Evolutionary conservation across 2,888 invertebrate genomes (phyloP).

Genomic region (Pristionchus japonicus): DNA sequence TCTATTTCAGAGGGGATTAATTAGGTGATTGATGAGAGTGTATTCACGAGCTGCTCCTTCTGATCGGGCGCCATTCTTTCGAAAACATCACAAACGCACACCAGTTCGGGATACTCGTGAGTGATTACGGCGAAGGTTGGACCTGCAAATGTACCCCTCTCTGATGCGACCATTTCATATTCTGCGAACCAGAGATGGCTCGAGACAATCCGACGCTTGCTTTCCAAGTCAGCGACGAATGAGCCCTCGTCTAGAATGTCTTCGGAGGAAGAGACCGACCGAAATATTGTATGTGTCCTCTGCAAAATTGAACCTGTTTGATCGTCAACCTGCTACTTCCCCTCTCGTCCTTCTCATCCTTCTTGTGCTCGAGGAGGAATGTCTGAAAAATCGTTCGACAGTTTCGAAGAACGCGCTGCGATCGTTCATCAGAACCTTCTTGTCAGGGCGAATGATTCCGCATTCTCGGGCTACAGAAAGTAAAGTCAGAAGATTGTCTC

Average conservation of each 20-base stretch:
- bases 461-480: conserved; percentile 91
- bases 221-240: conserved; percentile 49
- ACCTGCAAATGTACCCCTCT: conserved; percentile 46
- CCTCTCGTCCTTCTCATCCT: conserved; percentile 50
- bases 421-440: conserved; percentile 48
- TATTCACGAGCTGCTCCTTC: conserved; percentile 63
- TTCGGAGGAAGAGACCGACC: conserved; percentile 61
- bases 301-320: conserved; percentile 53
- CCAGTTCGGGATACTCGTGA: conserved; percentile 71
- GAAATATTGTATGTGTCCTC: no score
- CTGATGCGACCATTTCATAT: background rate
- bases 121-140: conserved; percentile 69
- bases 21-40: conserved; percentile 46
- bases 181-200: conserved; percentile 57
- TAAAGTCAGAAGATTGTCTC: conserved; percentile 91
- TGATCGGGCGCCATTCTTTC: conserved; percentile 77
- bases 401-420: no score
- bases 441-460: conserved; percentile 76
- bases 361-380: conserved; percentile 63
- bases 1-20: background rate
- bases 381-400: conserved; percentile 35
- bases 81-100: conserved; percentile 75
- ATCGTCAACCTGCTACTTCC: conserved; percentile 54
- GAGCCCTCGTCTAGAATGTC: conserved; percentile 59
- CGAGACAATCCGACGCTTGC: conserved; percentile 53